Evolutionary conservation across 2,797 vertebrate species (phyloP).

Genomic region (Urophycis tenuis): DNA sequence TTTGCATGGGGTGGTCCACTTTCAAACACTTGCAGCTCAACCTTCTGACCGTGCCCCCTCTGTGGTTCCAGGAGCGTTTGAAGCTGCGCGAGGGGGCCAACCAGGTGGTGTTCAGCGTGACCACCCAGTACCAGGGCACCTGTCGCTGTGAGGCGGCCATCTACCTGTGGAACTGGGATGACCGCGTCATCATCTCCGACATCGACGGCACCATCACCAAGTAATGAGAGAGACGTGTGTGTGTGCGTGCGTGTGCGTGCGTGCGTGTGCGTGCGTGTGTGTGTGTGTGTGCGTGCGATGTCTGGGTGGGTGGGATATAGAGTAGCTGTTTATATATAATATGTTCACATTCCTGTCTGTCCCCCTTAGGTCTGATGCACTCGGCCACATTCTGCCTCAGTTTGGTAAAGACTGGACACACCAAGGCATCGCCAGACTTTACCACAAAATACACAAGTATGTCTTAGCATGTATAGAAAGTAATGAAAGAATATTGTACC

Average conservation of each 20-base stretch:
- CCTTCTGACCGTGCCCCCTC: neutral
- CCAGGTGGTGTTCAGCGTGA: constrained; percentile 87
- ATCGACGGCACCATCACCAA: constrained; percentile 97
- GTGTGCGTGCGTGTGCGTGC: neutral
- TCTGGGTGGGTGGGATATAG: neutral
- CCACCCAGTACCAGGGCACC: constrained; percentile 94
- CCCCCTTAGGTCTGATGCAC: constrained; percentile 80
- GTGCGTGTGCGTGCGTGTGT: neutral
- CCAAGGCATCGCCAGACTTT: constrained; percentile 86
- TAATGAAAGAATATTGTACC: neutral
- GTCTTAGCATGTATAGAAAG: constrained; percentile 47
- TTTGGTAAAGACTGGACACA: constrained; percentile 98
- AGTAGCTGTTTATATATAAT: neutral
- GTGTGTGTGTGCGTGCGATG: neutral
- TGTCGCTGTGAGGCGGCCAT: constrained; percentile 90
- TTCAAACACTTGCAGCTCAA: neutral
- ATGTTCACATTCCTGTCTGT: neutral
- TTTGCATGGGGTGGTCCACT: neutral
- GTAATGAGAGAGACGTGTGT: constrained; percentile 59
- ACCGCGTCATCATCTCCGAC: constrained; percentile 90
- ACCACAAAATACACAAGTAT: constrained; percentile 93
- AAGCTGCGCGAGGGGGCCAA: constrained; percentile 88
- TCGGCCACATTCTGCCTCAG: constrained; percentile 92
- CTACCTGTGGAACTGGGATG: constrained; percentile 92
- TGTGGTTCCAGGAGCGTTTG: constrained; percentile 68